phyloP scores from a whole-genome alignment of 1,140 invertebrate species.

The Lepidurus arcticus region DNA sequence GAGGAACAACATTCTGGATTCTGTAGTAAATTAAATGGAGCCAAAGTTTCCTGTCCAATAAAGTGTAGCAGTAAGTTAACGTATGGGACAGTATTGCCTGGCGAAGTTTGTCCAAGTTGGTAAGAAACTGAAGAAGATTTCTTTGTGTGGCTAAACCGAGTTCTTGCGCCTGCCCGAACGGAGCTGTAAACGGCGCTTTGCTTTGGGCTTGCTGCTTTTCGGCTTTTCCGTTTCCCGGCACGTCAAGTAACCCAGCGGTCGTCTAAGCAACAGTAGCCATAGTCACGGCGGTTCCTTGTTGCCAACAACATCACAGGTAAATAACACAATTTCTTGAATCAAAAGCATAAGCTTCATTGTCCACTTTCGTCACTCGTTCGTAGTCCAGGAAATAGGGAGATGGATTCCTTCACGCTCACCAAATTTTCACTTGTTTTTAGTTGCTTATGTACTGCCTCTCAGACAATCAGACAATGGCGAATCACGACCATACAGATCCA shows the following conservation, averaged over 20 bases:
- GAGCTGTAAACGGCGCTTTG: background rate
- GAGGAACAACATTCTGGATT: no score
- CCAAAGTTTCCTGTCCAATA: no score
- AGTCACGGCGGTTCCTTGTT: conserved; percentile 16
- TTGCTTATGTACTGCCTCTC: background rate
- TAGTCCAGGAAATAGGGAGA: no score
- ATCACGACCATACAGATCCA: no score
- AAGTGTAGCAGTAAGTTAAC: no score
- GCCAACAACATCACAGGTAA: conserved; percentile 21
- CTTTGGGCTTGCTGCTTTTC: background rate
- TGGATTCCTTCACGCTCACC: background rate
- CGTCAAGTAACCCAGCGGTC: conserved; percentile 20
- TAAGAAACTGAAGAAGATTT: no score
- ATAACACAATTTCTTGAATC: conserved; percentile 22
- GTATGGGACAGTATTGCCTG: no score
- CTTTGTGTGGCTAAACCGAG: no score
- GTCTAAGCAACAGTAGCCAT: conserved; percentile 21
- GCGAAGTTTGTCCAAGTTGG: no score
- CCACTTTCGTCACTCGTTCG: background rate
- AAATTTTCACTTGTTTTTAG: background rate
- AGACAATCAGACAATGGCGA: no score
- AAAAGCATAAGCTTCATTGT: conserved; percentile 10
- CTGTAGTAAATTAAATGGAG: no score
- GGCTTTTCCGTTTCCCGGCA: conserved; percentile 13
- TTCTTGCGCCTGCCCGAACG: no score